Evolutionary conservation across 1,140 invertebrate species (phyloP).

Genomic region (Drosophila kurseongensis): DNA sequence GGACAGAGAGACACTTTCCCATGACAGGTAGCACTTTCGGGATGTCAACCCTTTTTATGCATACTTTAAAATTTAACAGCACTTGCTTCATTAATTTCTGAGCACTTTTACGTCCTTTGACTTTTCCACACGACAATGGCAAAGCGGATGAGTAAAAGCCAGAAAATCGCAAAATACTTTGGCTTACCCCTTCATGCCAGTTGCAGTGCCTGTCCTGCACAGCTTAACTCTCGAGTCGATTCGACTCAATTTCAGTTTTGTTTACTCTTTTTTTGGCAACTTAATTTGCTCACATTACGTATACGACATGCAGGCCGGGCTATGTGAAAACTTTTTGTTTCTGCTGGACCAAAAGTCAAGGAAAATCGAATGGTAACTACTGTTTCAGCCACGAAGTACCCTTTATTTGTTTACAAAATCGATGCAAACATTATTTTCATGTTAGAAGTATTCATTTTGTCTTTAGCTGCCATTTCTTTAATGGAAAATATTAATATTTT

Average conservation of each 20-base stretch:
- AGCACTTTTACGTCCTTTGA: constrained; percentile 51
- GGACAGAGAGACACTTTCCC: constrained; percentile 20
- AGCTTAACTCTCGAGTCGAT: constrained; percentile 30
- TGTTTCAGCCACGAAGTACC: background rate
- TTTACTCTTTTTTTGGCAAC: constrained; percentile 43
- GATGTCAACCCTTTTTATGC: constrained; percentile 69
- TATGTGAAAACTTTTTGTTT: constrained; percentile 14
- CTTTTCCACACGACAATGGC: constrained; percentile 53
- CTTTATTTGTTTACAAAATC: background rate
- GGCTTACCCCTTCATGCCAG: constrained; percentile 21
- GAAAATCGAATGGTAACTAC: background rate
- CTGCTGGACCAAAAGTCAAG: constrained; percentile 4
- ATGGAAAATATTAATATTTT: no score
- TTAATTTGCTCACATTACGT: constrained; percentile 57
- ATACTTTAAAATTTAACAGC: constrained; percentile 58
- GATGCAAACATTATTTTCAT: no score
- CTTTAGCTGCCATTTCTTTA: no score
- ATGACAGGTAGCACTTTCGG: constrained; percentile 48
- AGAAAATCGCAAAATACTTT: constrained; percentile 51
- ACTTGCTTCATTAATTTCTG: constrained; percentile 76
- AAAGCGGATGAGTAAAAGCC: constrained; percentile 9
- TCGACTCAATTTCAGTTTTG: constrained; percentile 37
- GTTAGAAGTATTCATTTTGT: no score
- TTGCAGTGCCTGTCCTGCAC: constrained; percentile 17
- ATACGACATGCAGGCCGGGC: constrained; percentile 62